Conservation (phyloP, 2,888 invertebrate genomes). For the Meghimatium bilineatum region DNA sequence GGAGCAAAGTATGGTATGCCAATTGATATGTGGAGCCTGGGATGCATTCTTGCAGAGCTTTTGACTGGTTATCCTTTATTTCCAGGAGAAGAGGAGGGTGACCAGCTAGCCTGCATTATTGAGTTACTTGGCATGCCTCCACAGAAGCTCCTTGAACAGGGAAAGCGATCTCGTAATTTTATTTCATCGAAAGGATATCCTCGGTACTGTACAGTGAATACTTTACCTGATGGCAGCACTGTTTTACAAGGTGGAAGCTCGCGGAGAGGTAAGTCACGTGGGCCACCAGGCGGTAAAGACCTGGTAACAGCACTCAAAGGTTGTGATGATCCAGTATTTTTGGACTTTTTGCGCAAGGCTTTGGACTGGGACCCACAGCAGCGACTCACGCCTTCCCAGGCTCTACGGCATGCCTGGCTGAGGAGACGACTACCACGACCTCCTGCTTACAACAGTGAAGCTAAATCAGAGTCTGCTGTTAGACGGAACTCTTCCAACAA, state of each 20-base stretch:
- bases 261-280: conserved; percentile 93
- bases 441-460: conserved; percentile 66
- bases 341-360: conserved; percentile 96
- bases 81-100: conserved; percentile 98
- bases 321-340: conserved; percentile 92
- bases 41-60: conserved; percentile 97
- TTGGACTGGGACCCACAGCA: conserved; percentile 97
- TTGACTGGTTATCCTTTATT: conserved; percentile 97
- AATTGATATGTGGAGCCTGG: conserved; percentile 79
- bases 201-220: conserved; percentile 92
- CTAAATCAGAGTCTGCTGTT: conserved; percentile 55
- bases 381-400: conserved; percentile 92
- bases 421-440: conserved; percentile 74
- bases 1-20: conserved; percentile 96
- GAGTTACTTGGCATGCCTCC: conserved; percentile 95
- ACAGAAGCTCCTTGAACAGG: conserved; percentile 89
- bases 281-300: conserved; percentile 94
- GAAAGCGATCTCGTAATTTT: conserved; percentile 95
- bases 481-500: conserved; percentile 61
- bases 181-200: conserved; percentile 92
- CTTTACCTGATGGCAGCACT: conserved; percentile 91
- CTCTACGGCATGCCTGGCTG: conserved; percentile 82
- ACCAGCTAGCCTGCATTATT: conserved; percentile 98
- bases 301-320: conserved; percentile 87
- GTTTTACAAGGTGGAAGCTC: conserved; percentile 89